Base-by-base conservation (phyloP, 2,797 vertebrate species). In the Bradypodion ventrale region DNA sequence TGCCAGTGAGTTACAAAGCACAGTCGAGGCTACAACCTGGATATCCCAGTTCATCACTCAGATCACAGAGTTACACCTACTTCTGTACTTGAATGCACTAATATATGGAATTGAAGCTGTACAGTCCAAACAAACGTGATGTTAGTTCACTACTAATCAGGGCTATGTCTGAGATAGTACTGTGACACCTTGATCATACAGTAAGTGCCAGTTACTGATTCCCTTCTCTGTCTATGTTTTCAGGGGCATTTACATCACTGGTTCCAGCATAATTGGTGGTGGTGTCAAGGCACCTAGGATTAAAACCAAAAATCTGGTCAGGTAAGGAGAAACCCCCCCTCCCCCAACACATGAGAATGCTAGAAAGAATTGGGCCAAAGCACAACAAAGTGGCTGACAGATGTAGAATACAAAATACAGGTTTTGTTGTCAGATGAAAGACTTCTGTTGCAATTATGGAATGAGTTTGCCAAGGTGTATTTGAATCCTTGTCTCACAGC, bases 181-280 rank as follows among this genome's bases (percentile, higher is more conserved):
- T 70, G 65, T 68, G 25, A 7, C 70, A 74, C 25, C 60, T 29
- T 62, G 42, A 15, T 66, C 25, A 4, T 29, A 32, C 27, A 40
- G 25, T 27, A 6, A 85, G 23, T 9, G 4, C 65, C 21, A 3
- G 29, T 70, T 8, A 15, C 49, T 52, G 70, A 82, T 76, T 35
- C 29, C 5, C 46, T 85, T 82, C 42, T 82, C 21, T 78, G 49
- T 2, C 29, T 89, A 81, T 87, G 79, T 89, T 83, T 90, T 88
- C 89, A 99, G 98, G 99, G 99, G 99, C 10, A 99, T 99, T 95
- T 99, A 98, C 94, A 97, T 99, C 94, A 99, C 99, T 0, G 99
- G 99, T 49, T 99, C 99, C 78, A 99, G 98, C 94, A 99, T 99
- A 93, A 97, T 99, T 42, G 98, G 99, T 23, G 99, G 98, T 80